phyloP scores from a whole-genome alignment of 2,888 invertebrate genomes.

The Eutolmus rufibarbis region DNA sequence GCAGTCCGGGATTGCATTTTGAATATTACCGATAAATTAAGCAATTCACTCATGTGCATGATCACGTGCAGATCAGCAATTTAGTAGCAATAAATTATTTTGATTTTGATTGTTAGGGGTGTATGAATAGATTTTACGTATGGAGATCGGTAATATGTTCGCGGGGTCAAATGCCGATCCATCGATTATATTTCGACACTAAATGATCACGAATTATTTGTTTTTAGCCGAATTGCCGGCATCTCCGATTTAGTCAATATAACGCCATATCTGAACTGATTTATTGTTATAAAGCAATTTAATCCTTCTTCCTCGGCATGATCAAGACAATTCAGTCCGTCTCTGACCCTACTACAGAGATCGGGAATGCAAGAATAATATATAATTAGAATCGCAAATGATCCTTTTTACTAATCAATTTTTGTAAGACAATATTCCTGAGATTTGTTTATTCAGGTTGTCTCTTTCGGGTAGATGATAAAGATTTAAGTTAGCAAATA shows the following conservation, averaged over 20 bases:
- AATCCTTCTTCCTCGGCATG: background rate
- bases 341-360: background rate
- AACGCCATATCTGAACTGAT: background rate
- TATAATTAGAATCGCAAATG: background rate
- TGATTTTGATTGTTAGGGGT: background rate
- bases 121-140: background rate
- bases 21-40: background rate
- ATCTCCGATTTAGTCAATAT: background rate
- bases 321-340: background rate
- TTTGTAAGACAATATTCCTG: background rate
- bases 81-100: background rate
- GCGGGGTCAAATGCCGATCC: background rate
- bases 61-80: background rate
- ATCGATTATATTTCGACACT: slow-evolving; percentile 43
- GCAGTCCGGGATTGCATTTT: background rate
- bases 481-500: background rate
- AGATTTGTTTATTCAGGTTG: background rate
- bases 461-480: background rate
- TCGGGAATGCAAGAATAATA: background rate
- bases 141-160: background rate
- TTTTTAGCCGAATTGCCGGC: background rate
- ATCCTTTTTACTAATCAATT: background rate
- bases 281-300: background rate
- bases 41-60: background rate
- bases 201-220: slow-evolving; percentile 43